Conservation (phyloP, 2,113 vertebrate genomes). For the Salminus brasiliensis region DNA sequence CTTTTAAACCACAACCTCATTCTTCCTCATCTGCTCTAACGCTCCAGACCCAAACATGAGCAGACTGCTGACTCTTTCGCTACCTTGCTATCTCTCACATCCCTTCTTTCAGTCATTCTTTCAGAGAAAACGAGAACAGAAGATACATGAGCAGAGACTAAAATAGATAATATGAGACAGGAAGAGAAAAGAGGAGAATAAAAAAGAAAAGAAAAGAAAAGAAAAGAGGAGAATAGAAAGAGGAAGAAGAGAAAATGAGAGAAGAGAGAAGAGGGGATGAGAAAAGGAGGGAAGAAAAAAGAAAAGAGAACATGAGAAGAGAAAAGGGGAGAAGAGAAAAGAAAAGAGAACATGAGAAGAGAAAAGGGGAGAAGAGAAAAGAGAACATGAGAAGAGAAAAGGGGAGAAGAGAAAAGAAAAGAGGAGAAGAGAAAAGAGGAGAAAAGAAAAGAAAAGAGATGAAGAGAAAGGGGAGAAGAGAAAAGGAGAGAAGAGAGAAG, state of each 20-base stretch:
- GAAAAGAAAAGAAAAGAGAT: no score
- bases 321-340: no score
- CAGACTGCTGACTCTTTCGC: not conserved
- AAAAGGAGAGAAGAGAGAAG: no score
- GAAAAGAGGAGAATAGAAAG: constrained; percentile 31
- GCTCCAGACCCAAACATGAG: not conserved
- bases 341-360: not conserved
- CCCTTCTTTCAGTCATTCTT: not conserved
- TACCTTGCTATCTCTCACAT: not conserved
- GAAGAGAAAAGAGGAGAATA: no score
- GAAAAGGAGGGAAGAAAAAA: not conserved
- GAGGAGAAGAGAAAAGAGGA: no score
- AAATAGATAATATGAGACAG: no score
- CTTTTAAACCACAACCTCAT: constrained; percentile 1
- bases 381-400: no score
- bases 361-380: no score
- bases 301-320: no score
- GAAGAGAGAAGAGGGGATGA: not conserved
- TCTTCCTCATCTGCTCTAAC: not conserved
- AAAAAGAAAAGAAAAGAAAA: constrained; percentile 23
- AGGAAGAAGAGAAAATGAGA: not conserved
- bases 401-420: no score
- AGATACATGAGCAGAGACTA: not conserved
- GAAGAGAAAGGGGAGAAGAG: no score
- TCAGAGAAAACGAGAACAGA: not conserved